Evolutionary conservation across 2,888 invertebrate species (phyloP), one percentile per base, ranked within the genome.

Genomic region (Alsophila aescularia): DNA sequence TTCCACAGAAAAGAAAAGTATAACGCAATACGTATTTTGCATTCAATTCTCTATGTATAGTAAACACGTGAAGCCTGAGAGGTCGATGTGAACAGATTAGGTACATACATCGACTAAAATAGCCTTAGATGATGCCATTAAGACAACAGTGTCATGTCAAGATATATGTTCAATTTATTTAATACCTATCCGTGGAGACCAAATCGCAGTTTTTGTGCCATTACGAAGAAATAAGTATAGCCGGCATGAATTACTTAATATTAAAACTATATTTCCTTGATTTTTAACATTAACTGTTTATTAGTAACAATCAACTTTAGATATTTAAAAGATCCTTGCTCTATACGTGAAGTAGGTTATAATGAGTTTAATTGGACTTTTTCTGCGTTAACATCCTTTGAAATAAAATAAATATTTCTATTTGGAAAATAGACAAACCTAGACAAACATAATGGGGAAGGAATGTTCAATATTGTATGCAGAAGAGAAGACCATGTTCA

Each of bases 71-170:
- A 48, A n/a, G 31, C 14, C 24, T 18, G 24, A 57, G 45, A 58
- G 51, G 55, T 56, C 51, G 44, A 48, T 37, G 37, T 29, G 48
- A 52, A 56, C 51, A 48, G 45, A 40, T 64, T 58, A 68, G 3
- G 24, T 24, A 24, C 72, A 75, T 24, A 24, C 72, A 75, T 73
- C 73, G 75, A 74, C 73, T 47, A 69, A 77, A 78, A 79, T 78
- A 79, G 67, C 68, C 63, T 64, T 52, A 62, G 69, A 64, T 77
- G 72, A 75, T 74, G 74, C 66, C 68, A 75, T 69, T 70, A 62
- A 62, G 65, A 69, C 63, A 72, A 69, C 62, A 70, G 67, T 66
- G 61, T 43, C 32, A 51, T 45, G 50, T 39, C 55, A 44, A 52
- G 47, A 53, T 41, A 51, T 42, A 44, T 54, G 52, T n/a, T n/a